Base-by-base conservation (phyloP, 2,113 vertebrate species). In the Hyaena hyaena region DNA sequence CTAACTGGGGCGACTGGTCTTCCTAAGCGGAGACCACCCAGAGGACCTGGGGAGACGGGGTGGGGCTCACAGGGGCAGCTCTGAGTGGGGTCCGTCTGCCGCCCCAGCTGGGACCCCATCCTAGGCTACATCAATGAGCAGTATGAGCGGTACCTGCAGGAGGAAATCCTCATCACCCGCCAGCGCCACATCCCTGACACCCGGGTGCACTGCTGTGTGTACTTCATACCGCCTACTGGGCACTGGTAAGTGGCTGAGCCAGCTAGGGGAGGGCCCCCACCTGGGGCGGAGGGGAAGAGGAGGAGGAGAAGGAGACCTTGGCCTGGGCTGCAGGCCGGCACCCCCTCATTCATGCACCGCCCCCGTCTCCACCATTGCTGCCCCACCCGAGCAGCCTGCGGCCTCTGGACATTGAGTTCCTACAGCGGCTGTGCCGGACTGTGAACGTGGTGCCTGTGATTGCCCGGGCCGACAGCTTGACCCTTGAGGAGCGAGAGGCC, bases 131-230 rank as follows among this genome's bases (percentile, higher is more conserved):
- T 99, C 98, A 99, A 99, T 0, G 99, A 99, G 87, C 99, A 99
- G 98, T 99, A 99, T 0, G 99, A 99, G 98, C 99, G 97, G 79
- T 99, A 99, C 97, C 98, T 99, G 69, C 98, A 98, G 21, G 99
- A 99, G 92, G 99, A 99, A 97, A 98, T 99, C 90, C 99, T 99
- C 88, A 99, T 99, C 97, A 99, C 99, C 83, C 99, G 99, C 66
- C 99, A 99, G 98, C 99, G 98, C 92, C 99, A 98, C 89, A 99
- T 99, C 98, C 99, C 99, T 0, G 99, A 99, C 98, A 99, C 99
- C 9, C 99, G 99, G 0, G 99, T 99, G 61, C 99, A 99, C 96
- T 99, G 99, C 98, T 99, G 99, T 0, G 98, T 99, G 96, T 99
- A 99, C 98, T 99, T 99, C 10, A 98, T 99, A 10, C 99, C 99